Percentiles rank a stretch among this genome's conserved stretches.
phyloP scores from a whole-genome alignment of 2,888 invertebrate genomes.

The Iselma pallidipennis region DNA sequence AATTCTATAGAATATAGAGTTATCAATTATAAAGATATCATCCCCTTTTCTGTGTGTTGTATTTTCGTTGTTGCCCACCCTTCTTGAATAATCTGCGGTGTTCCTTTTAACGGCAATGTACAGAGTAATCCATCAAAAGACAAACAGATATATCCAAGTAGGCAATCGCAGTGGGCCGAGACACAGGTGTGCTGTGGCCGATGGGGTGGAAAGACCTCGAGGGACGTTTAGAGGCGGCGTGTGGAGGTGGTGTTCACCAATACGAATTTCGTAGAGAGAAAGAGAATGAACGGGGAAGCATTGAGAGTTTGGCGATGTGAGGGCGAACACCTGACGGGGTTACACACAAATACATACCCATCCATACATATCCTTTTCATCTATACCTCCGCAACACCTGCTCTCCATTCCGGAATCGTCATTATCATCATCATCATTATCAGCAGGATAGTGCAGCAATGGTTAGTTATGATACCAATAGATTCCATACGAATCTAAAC shows the following conservation, averaged over 20 bases:
- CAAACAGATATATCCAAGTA: conserved; percentile 27
- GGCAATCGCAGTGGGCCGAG: conserved; percentile 23
- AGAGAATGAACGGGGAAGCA: conserved; percentile 5
- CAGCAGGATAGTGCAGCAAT: neutral
- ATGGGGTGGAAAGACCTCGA: conserved; percentile 19
- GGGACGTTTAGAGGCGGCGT: conserved; percentile 3
- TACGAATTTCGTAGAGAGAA: neutral
- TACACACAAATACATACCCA: conserved; percentile 18
- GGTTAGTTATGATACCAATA: neutral
- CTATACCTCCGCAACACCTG: conserved; percentile 11
- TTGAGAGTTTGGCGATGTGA: neutral
- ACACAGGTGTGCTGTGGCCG: conserved; percentile 27
- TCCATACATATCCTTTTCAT: conserved; percentile 1
- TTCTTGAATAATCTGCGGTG: conserved; percentile 7
- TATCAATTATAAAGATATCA: neutral
- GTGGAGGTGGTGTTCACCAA: neutral
- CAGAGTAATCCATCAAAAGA: conserved; percentile 34
- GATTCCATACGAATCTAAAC: neutral
- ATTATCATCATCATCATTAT: conserved; percentile 1
- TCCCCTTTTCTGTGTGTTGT: neutral
- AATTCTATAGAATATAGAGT: neutral
- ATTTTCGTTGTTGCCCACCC: neutral
- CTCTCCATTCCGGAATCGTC: conserved; percentile 21
- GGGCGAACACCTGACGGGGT: conserved; percentile 26
- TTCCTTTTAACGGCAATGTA: conserved; percentile 5